Evolutionary conservation across 2,797 vertebrate genomes (phyloP), one percentile per base, ranked within the genome.

Genomic region (Liparis tanakae): DNA sequence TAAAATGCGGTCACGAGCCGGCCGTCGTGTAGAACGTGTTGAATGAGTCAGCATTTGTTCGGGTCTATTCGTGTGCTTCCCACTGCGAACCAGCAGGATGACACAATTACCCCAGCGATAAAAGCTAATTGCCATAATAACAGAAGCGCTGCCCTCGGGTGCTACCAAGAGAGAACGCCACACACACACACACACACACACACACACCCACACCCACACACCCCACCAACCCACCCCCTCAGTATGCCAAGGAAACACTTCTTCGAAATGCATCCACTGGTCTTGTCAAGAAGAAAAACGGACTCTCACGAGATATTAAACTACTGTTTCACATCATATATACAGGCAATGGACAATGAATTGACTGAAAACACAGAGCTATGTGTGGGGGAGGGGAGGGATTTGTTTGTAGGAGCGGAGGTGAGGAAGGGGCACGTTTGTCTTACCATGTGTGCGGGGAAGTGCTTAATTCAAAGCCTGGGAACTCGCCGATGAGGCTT

Each of bases 401-500:
- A 30, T 30, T 30, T 30, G 25, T 30, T 30, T 30, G 25, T 1
- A 30, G 25, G 25, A 30, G 25, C 4, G 20, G 36, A 68, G 50
- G 30, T 50, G 71, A 17, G 66, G 44, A 48, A 48, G 56, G 51
- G 75, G 67, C 68, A 57, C 85, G 87, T 93, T 86, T 90, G 85
- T 88, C 72, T 72, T 65, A 82, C 76, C 88, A 87, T 89, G 87
- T 92, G 87, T 85, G 79, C 83, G 25, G 82, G 74, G 66, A 79
- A 88, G 85, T 83, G 73, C 85, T 87, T 87, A 77, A 87, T 89
- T 93, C 79, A 90, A 78, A 86, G 85, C 78, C 84, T 72, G 83
- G 72, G 74, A 89, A 84, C 74, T 76, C 1, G 75, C 79, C 83
- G 78, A 66, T 80, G 72, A 90, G 87, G 79, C 84, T 76, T 74